Base-by-base conservation (phyloP, 2,113 vertebrate species). In the Naja naja region DNA sequence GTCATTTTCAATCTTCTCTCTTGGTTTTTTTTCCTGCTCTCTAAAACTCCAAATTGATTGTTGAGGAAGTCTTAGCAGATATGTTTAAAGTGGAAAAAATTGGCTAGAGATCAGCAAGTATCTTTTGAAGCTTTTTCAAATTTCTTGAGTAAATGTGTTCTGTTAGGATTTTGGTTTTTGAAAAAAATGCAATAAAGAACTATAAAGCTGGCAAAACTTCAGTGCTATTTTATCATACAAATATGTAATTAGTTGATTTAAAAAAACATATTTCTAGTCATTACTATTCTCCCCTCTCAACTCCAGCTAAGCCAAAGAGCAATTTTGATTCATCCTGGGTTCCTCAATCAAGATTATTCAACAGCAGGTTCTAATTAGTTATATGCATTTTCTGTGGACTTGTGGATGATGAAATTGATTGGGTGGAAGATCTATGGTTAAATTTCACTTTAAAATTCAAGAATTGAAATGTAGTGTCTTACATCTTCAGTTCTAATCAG, bases 151-250 rank as follows among this genome's bases (percentile, higher is more conserved):
- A 96, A 97, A 95, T 96, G 95, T 91, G 43, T 81, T 90, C 88
- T 95, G 47, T 95, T 94, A 90, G 91, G 96, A 96, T 94, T 96
- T 95, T 39, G 94, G 74, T 94, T 96, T 96, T 94, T 94, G 94
- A 94, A 93, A 96, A 58, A 96, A 43, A 55, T 45, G n/a, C 43
- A 87, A 94, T 95, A 94, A 95, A 89, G 89, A 95, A 94, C 88
- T 18, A 94, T 94, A 96, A 94, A 3, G 60, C 90, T 97, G 95
- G 95, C 96, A 92, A 52, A 91, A 9, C 11, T 95, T 94, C 95
- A 96, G 9, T 92, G 43, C 1, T 30, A 92, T 96, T 96, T 53
- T 96, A 53, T 95, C 96, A 88, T 94, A 90, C 93, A 96, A 96
- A 96, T 93, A 95, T 91, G 25, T 94, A 96, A 95, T 96, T 95